A percentile compares a stretch with the other conserved stretches of the same genome.
Conservation (phyloP, 1,140 invertebrate genomes). For the Lordiphosa collinella region DNA sequence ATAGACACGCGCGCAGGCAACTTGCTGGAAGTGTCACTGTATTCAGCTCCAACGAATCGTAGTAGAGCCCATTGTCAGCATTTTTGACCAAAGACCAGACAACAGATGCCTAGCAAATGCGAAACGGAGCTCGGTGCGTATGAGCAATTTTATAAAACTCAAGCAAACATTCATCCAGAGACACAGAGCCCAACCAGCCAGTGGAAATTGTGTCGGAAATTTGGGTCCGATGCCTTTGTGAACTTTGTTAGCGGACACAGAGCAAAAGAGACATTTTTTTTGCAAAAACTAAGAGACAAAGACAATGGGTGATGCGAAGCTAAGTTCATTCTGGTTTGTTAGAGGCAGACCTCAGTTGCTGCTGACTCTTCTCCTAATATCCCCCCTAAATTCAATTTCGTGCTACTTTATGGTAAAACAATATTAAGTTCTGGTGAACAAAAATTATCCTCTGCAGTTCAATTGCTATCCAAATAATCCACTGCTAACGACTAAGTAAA, state of each 20-base stretch:
- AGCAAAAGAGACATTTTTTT: constrained; percentile 6
- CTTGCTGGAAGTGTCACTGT: constrained; percentile 18
- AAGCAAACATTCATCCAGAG: constrained; percentile 36
- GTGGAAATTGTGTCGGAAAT: constrained; percentile 48
- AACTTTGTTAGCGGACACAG: constrained; percentile 24
- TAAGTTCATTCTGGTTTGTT: neutral
- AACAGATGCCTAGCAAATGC: constrained; percentile 14
- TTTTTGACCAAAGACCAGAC: constrained; percentile 24
- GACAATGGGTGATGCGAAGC: constrained; percentile 1
- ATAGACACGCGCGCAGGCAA: constrained; percentile 14
- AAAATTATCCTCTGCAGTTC: too few relatives aligned
- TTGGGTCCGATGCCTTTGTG: constrained; percentile 40
- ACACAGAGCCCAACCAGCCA: constrained; percentile 7
- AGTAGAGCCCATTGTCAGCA: constrained; percentile 49
- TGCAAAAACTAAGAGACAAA: constrained; percentile 6
- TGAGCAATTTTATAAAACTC: constrained; percentile 62
- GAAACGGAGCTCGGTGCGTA: constrained; percentile 41
- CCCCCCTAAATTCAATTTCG: too few relatives aligned
- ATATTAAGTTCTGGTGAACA: too few relatives aligned
- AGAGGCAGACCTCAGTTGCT: too few relatives aligned
- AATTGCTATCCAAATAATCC: too few relatives aligned
- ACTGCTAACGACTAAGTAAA: too few relatives aligned
- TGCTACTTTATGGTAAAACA: too few relatives aligned
- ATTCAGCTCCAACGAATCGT: constrained; percentile 24
- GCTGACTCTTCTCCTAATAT: too few relatives aligned